These are phyloP conservation scores for Brenthis hecate DNA, from an alignment of 2,888 invertebrate genomes.

Conservation along the genomic window DNA sequence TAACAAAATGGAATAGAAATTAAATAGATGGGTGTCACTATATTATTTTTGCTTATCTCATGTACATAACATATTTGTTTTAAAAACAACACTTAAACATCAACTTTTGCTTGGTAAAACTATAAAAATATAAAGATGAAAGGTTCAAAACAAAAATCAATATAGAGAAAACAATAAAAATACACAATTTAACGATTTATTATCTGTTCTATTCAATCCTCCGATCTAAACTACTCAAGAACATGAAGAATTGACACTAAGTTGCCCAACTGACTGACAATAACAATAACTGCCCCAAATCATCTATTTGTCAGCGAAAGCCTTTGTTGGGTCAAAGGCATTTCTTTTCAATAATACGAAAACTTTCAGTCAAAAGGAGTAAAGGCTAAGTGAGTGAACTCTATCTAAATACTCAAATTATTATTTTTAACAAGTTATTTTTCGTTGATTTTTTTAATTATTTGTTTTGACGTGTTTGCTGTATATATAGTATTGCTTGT, in stretches of 20 bases:
- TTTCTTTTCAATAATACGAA: slow-evolving; percentile 27
- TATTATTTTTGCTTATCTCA: too few relatives aligned
- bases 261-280: slow-evolving; percentile 37
- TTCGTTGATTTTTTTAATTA: too few relatives aligned
- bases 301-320: slow-evolving; percentile 59
- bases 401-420: neutral
- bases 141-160: too few relatives aligned
- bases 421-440: too few relatives aligned
- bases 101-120: too few relatives aligned
- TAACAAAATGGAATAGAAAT: too few relatives aligned
- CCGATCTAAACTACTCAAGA: slow-evolving; percentile 1
- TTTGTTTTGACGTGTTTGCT: too few relatives aligned
- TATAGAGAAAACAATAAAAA: neutral
- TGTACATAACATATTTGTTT: too few relatives aligned
- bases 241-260: slow-evolving; percentile 42
- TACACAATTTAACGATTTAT: neutral
- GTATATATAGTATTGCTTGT: too few relatives aligned
- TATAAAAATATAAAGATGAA: too few relatives aligned
- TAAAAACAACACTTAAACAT: too few relatives aligned
- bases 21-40: too few relatives aligned
- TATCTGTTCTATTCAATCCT: neutral
- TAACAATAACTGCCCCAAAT: slow-evolving; percentile 54
- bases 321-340: slow-evolving; percentile 28
- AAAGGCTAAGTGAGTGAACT: slow-evolving; percentile 7
- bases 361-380: slow-evolving; percentile 24